These are phyloP conservation scores for Trichonephila clavipes DNA, from an alignment of 1,140 invertebrate species.

Conservation along the genomic window DNA sequence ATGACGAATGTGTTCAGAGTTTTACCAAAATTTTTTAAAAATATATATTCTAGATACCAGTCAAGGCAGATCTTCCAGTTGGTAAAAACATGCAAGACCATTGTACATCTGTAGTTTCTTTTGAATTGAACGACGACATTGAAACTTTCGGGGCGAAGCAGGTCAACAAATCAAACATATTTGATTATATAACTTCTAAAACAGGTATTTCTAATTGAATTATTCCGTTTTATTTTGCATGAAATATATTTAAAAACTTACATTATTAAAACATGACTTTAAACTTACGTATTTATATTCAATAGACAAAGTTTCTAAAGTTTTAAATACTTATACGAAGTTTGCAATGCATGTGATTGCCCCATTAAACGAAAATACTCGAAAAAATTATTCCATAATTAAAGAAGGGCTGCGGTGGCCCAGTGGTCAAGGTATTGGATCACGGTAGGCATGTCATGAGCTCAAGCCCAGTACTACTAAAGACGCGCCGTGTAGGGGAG, in stretches of 20 bases:
- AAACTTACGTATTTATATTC: no score
- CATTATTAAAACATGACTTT: neutral
- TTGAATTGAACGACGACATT: slow-evolving; percentile 12
- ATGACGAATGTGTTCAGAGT: no score
- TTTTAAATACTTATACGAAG: neutral
- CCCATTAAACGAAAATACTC: neutral
- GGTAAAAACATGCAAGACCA: slow-evolving; percentile 91
- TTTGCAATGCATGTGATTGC: neutral
- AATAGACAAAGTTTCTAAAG: no score
- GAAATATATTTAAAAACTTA: neutral
- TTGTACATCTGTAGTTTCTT: slow-evolving; percentile 53
- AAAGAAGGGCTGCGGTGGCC: neutral
- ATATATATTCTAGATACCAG: slow-evolving; percentile 72
- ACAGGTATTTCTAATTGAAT: neutral
- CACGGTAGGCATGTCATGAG: no score
- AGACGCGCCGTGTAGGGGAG: no score
- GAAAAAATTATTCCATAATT: neutral
- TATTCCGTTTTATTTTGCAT: neutral
- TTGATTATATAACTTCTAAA: slow-evolving; percentile 4
- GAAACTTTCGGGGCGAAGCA: slow-evolving; percentile 1
- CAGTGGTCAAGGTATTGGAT: no score
- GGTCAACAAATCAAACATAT: neutral
- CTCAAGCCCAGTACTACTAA: no score
- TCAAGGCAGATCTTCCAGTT: slow-evolving; percentile 86
- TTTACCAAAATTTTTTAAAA: no score